phyloP scores from a whole-genome alignment of 2,113 vertebrate species.

The Phyllostomus discolor region DNA sequence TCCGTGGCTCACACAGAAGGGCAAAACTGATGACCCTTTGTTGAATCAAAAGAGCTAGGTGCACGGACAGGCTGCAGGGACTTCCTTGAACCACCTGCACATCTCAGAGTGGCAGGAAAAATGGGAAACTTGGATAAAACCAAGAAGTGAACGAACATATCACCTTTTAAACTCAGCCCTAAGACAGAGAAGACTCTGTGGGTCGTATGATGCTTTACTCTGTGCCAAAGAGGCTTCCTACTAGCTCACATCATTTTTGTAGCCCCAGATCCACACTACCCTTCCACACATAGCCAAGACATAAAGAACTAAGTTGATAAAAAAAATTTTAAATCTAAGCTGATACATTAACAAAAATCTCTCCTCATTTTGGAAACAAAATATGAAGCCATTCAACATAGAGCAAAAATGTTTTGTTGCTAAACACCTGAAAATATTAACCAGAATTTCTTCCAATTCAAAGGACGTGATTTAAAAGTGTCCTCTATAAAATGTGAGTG shows the following conservation, averaged over 20 bases:
- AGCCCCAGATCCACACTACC: background rate
- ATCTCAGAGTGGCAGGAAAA: background rate
- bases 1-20: background rate
- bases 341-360: background rate
- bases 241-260: background rate
- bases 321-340: background rate
- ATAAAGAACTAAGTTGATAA: background rate
- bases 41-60: background rate
- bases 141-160: background rate
- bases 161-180: background rate
- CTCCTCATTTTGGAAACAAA: background rate
- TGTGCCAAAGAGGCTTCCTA: background rate
- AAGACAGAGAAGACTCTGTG: background rate
- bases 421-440: background rate
- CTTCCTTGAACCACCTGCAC: background rate
- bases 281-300: background rate
- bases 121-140: background rate
- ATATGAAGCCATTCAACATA: background rate
- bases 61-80: background rate
- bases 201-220: background rate
- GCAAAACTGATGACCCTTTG: background rate
- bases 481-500: background rate
- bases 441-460: background rate
- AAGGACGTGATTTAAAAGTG: background rate
- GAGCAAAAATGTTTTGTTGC: background rate